Evolutionary conservation across 1,140 invertebrate genomes (phyloP), one percentile per base, ranked within the genome.

Genomic region (Calosoma granatense): DNA sequence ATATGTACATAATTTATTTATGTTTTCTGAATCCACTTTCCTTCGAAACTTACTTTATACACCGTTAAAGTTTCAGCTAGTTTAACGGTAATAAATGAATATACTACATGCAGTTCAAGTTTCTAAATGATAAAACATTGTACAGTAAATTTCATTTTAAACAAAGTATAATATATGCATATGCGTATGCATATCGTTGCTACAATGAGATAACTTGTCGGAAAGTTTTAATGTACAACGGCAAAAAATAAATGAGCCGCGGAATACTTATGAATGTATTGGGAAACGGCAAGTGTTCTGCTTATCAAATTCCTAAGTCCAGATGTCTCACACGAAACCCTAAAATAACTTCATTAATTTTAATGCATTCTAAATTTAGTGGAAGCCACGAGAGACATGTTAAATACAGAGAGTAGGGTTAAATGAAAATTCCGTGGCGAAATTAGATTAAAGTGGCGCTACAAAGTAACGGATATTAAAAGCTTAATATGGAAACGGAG

Each of bases 331-430:
- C 17, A 17, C 41, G 17, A 47, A 47, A 47, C 41, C 17, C 41
- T 47, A 47, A 47, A 47, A 47, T 47, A 47, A 47, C 41, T 47
- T 47, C 41, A 47, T 47, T 47, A 47, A 47, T 47, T 47, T 47
- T 47, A 47, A 47, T 47, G 41, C 41, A 47, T 47, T 47, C 41
- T 47, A 47, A 47, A 47, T 47, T 47, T 47, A 47, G 41, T 47
- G 41, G 41, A 47, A 47, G 41, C 41, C 41, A 47, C 41, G 41
- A 47, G 41, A 47, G 9, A 47, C 41, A 17, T 17, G 9, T 30
- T 30, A 30, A 30, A 47, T 12, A 47, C 17, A 36, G 6, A 47
- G 9, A 47, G 6, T 47, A 47, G 41, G 41, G 41, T 47, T 47
- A 47, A 47, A 47, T 47, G 41, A 47, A 47, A 47, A 47, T 47